Conservation (phyloP, 1,140 invertebrate genomes). For the Penaeus chinensis region DNA sequence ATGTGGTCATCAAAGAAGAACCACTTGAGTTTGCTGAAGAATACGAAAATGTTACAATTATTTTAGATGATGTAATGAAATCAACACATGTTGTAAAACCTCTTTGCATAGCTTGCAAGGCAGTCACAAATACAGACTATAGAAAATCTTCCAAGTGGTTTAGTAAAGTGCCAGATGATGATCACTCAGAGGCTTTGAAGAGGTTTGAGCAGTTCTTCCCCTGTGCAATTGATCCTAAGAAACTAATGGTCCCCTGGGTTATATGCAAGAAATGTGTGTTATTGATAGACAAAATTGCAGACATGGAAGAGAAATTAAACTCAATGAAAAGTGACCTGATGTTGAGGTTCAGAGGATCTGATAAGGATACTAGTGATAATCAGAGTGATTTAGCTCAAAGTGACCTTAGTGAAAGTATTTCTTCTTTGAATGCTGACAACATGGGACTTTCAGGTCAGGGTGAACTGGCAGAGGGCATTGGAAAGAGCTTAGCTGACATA, state of each 20-base stretch:
- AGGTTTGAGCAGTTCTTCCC: constrained; percentile 51
- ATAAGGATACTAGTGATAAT: neutral
- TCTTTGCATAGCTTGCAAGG: constrained; percentile 41
- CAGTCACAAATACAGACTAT: constrained; percentile 36
- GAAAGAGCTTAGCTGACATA: constrained; percentile 28
- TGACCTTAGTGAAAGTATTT: neutral
- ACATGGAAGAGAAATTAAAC: constrained; percentile 49
- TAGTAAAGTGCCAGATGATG: constrained; percentile 30
- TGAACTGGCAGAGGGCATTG: neutral
- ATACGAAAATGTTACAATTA: constrained; percentile 42
- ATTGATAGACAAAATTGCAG: constrained; percentile 52
- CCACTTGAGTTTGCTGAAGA: constrained; percentile 28
- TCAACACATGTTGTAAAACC: constrained; percentile 37
- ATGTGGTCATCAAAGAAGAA: constrained; percentile 38
- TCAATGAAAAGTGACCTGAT: constrained; percentile 41
- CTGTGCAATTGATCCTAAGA: constrained; percentile 24
- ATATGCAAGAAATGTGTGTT: constrained; percentile 45
- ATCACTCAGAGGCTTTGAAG: constrained; percentile 32
- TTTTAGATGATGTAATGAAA: constrained; percentile 36
- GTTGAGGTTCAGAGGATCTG: constrained; percentile 23
- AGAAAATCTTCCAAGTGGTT: constrained; percentile 45
- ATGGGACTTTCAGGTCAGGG: neutral
- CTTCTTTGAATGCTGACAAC: neutral
- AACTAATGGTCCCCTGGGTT: constrained; percentile 41
- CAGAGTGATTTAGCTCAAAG: neutral